A percentile compares a stretch with the other conserved stretches of the same genome.
Evolutionary conservation across 2,113 vertebrate genomes (phyloP).

Genomic region (Corvus hawaiiensis): DNA sequence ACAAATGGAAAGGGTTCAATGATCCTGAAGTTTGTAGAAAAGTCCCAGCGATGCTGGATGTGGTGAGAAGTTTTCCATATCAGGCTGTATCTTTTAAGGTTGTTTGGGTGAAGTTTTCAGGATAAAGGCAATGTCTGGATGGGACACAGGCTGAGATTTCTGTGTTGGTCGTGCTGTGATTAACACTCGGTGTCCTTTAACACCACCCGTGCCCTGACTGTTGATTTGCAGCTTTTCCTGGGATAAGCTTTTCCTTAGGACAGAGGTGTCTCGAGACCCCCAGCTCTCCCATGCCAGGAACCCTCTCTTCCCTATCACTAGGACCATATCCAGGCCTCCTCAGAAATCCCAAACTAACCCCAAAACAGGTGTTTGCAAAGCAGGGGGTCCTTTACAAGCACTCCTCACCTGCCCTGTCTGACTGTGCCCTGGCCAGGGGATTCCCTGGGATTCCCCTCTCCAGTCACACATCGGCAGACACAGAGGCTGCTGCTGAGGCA

Average conservation of each 20-base stretch:
- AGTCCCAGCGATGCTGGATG: rapidly evolving
- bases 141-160: not conserved
- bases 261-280: not conserved
- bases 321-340: not conserved
- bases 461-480: not conserved
- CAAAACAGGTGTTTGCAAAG: not conserved
- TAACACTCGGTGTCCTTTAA: not conserved
- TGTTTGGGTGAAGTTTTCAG: not conserved
- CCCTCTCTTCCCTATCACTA: not conserved
- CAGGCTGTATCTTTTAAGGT: not conserved
- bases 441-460: not conserved
- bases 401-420: not conserved
- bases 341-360: not conserved
- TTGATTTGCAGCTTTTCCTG: not conserved
- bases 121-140: not conserved
- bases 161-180: not conserved
- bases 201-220: not conserved
- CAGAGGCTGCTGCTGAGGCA: not conserved
- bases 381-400: not conserved
- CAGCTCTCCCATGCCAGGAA: not conserved
- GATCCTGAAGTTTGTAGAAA: not conserved
- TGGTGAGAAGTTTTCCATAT: not conserved
- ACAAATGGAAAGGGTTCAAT: not conserved
- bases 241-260: not conserved
- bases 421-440: not conserved